Percentiles rank a stretch among this genome's conserved stretches.
These are phyloP conservation scores for Petaurus breviceps DNA, from an alignment of 2,113 vertebrate species.

Conservation along the genomic window DNA sequence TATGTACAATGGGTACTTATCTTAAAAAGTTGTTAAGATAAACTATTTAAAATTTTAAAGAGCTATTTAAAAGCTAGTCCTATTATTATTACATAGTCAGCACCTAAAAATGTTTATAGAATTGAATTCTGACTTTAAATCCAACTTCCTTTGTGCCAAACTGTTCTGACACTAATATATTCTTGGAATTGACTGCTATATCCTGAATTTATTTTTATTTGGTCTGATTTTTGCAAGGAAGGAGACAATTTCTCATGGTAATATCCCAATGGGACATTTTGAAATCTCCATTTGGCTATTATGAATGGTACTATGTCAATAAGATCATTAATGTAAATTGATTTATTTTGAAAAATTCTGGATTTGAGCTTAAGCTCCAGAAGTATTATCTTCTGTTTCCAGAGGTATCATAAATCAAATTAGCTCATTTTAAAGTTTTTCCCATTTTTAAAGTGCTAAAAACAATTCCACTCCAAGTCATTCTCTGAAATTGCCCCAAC, in stretches of 20 bases:
- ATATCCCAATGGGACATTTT: neutral
- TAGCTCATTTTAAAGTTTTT: neutral
- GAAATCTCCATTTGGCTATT: neutral
- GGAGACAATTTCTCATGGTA: neutral
- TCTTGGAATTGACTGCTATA: neutral
- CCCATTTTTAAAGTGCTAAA: neutral
- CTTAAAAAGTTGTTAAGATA: neutral
- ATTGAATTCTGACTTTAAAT: neutral
- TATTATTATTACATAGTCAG: neutral
- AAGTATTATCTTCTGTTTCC: conserved; percentile 17
- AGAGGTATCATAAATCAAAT: conserved; percentile 8
- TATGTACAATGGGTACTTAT: neutral
- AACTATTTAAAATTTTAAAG: neutral
- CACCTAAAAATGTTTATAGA: neutral
- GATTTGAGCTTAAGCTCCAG: neutral
- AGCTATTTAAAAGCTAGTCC: neutral
- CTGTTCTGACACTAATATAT: neutral
- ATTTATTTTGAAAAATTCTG: neutral
- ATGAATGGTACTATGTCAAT: neutral
- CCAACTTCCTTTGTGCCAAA: neutral
- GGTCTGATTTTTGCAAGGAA: neutral
- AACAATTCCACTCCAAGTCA: neutral
- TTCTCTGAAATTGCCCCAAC: neutral
- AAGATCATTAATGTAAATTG: neutral
- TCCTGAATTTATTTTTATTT: neutral